These are phyloP conservation scores for Oenanthe melanoleuca DNA, from an alignment of 2,113 vertebrate genomes.

Conservation along the genomic window DNA sequence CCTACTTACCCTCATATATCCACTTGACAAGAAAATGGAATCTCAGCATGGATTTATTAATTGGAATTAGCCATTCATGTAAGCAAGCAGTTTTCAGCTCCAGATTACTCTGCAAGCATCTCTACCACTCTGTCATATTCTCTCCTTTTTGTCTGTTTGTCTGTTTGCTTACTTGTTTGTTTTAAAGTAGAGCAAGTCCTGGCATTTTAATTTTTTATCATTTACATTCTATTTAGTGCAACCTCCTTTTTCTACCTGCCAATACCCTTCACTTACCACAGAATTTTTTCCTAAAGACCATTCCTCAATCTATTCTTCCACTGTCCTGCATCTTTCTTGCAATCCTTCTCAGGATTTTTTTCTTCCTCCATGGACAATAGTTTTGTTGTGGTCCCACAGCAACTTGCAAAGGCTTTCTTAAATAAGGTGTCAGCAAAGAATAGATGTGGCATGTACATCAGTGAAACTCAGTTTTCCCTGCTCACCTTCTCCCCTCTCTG, in stretches of 20 bases:
- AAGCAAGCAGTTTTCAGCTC: neutral
- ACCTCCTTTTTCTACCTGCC: neutral
- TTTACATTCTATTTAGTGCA: neutral
- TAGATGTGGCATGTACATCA: neutral
- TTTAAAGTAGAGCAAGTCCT: neutral
- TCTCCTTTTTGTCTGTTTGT: neutral
- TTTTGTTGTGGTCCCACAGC: neutral
- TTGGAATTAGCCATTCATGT: neutral
- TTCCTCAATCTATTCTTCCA: neutral
- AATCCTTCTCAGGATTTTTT: neutral
- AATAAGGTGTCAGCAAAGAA: neutral
- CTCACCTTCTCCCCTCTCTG: neutral
- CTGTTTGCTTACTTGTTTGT: neutral
- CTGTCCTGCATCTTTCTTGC: neutral
- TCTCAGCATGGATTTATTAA: neutral
- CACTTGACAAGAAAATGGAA: neutral
- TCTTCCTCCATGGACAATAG: neutral
- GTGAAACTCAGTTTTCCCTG: neutral
- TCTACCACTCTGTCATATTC: neutral
- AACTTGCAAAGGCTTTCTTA: neutral
- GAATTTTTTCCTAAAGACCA: neutral
- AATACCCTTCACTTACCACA: neutral
- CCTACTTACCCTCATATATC: neutral
- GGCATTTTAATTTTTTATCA: neutral
- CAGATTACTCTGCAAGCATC: neutral